These are phyloP conservation scores for Carollia perspicillata DNA, from an alignment of 2,113 vertebrate species.

Conservation along the genomic window DNA sequence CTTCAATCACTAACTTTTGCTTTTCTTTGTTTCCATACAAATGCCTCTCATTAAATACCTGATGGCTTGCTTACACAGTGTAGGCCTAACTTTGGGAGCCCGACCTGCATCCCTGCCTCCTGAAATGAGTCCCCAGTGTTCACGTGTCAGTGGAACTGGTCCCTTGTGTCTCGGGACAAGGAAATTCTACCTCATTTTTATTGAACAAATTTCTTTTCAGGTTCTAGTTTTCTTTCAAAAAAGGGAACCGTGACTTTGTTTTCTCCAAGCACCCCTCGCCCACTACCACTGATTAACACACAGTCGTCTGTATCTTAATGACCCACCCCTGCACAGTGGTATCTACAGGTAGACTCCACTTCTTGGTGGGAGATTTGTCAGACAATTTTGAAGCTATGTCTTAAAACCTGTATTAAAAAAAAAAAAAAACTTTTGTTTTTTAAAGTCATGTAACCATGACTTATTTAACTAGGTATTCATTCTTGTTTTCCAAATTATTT, in stretches of 20 bases:
- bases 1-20: too few relatives aligned
- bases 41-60: too few relatives aligned
- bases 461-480: neutral
- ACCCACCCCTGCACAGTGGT: conserved; percentile 50
- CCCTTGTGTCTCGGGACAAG: conserved; percentile 74
- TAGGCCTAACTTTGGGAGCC: too few relatives aligned
- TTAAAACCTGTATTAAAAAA: neutral
- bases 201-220: conserved; percentile 39
- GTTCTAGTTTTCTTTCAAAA: conserved; percentile 81
- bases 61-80: too few relatives aligned
- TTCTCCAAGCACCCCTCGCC: conserved; percentile 78
- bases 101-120: too few relatives aligned
- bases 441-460: neutral
- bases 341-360: neutral
- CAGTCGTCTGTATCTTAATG: conserved; percentile 80
- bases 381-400: neutral
- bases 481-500: neutral
- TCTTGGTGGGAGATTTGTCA: neutral
- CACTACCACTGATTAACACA: conserved; percentile 81
- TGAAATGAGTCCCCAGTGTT: conserved; percentile 54
- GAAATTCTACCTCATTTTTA: conserved; percentile 66
- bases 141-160: conserved; percentile 75
- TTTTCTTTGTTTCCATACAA: too few relatives aligned
- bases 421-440: neutral
- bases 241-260: conserved; percentile 80